Evolutionary conservation across 2,888 invertebrate species (phyloP), one percentile per base, ranked within the genome.

Genomic region (Diarsia dahlii): DNA sequence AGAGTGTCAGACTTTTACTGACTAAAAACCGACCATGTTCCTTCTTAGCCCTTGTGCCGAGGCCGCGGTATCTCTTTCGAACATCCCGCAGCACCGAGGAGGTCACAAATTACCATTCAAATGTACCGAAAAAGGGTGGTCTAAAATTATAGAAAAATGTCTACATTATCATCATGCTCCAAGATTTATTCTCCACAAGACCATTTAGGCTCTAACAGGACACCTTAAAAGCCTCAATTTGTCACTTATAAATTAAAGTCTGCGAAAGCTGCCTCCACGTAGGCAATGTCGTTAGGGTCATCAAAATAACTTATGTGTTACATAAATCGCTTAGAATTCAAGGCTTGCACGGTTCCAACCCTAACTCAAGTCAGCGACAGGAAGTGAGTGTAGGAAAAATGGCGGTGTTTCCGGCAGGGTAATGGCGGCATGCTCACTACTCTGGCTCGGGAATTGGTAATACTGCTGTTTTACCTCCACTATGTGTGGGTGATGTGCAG

Each of bases 331-430:
- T 77, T 71, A 73, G 62, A 71, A 74, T 84, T 82, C 76, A 74
- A 76, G 56, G 50, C 83, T 83, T 85, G 80, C 74, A 74, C 73
- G 72, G 77, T 84, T 79, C 39, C 66, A 85, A 80, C 73, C 78
- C 79, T 85, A 84, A 87, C 74, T 87, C 88, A 87, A 89, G 89
- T 85, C 84, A 82, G 83, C 86, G 89, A 90, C 90, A 89, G 92
- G 92, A 93, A 90, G 91, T 90, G 89, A 87, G 90, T 90, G 90
- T 90, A 88, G 81, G 92, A 91, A 92, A 93, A 92, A 93, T 92
- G 90, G 91, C 89, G 89, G 89, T 81, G 87, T 90, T 90, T 93
- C 93, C 93, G 90, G 87, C 81, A 73, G 79, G 78, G 87, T 92
- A 92, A 92, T 93, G 91, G 92, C 81, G 88, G 88, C 84, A 82